phyloP scores from a whole-genome alignment of 2,797 vertebrate genomes.

The Onychomys arenicola region DNA sequence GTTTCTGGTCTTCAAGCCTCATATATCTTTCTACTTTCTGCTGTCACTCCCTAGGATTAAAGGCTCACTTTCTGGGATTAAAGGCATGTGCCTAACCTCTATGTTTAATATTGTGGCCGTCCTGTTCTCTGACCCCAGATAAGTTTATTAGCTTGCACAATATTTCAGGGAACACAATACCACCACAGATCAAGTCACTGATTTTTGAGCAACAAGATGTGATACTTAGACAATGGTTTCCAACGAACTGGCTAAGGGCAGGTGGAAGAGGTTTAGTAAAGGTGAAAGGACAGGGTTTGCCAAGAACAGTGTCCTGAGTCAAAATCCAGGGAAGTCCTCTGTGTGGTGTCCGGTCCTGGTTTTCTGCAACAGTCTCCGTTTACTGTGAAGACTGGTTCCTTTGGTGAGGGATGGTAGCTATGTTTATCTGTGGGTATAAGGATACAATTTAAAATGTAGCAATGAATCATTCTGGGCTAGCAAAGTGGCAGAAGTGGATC shows the following conservation, averaged over 20 bases:
- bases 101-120: too few relatives aligned
- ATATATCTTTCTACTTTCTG: too few relatives aligned
- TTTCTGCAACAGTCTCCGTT: not conserved
- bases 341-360: not conserved
- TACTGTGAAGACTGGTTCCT: not conserved
- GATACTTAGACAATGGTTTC: not conserved
- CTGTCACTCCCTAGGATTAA: too few relatives aligned
- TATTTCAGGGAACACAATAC: too few relatives aligned
- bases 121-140: too few relatives aligned
- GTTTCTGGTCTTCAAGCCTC: too few relatives aligned
- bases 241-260: not conserved
- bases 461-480: not conserved
- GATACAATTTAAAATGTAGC: not conserved
- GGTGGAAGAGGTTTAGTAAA: not conserved
- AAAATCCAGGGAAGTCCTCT: not conserved
- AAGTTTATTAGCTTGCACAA: too few relatives aligned
- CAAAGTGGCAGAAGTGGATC: not conserved
- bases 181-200: not conserved
- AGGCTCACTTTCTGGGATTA: too few relatives aligned
- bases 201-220: conserved; percentile 9
- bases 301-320: not conserved
- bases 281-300: not conserved
- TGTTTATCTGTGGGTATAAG: not conserved
- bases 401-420: not conserved
- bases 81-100: too few relatives aligned